phyloP scores from a whole-genome alignment of 2,797 vertebrate species.

The Silurus aristotelis region DNA sequence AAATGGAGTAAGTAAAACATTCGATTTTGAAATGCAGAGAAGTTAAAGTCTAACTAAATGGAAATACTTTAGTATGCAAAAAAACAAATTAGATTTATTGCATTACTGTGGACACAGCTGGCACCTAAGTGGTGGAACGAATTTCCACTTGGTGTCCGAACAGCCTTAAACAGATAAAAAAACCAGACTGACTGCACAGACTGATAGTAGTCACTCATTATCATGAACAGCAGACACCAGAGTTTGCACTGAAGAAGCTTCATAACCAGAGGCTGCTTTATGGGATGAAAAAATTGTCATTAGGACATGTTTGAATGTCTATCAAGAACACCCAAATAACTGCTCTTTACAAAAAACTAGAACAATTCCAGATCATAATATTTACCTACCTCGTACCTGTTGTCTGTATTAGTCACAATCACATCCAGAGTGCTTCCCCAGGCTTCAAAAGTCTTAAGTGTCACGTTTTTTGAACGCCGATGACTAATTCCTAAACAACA shows the following conservation, averaged over 20 bases:
- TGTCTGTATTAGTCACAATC: neutral
- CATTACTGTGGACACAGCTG: no score
- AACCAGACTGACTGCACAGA: no score
- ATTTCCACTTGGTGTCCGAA: no score
- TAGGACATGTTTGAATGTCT: neutral
- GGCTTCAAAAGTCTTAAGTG: neutral
- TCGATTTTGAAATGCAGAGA: no score
- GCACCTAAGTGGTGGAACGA: no score
- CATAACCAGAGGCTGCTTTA: neutral
- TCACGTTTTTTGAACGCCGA: slow-evolving; percentile 19
- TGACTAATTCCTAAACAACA: slow-evolving; percentile 49
- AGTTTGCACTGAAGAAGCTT: neutral
- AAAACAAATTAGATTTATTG: no score
- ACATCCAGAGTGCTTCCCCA: neutral
- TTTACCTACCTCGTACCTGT: neutral
- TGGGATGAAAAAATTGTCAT: no score
- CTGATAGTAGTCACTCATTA: no score
- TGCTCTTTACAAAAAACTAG: neutral
- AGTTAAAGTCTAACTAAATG: no score
- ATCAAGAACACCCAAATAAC: neutral
- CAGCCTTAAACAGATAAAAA: no score
- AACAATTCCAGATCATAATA: neutral
- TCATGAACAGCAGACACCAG: neutral
- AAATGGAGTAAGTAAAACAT: no score
- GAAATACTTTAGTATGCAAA: no score